Conservation (phyloP, 2,113 vertebrate genomes). For the Crotalus tigris region DNA sequence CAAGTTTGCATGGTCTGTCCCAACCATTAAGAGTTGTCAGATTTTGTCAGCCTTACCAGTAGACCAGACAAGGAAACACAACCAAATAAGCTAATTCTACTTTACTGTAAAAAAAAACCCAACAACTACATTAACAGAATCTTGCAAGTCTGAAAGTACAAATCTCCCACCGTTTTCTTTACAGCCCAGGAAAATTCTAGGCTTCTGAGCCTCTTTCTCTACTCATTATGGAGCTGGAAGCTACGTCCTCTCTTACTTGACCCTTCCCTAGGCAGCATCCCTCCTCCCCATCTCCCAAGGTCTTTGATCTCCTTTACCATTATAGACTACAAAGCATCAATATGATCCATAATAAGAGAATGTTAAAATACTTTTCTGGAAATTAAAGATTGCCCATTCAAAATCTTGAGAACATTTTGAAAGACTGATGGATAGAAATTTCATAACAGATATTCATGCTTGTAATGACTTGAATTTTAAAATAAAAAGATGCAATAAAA, state of each 20-base stretch:
- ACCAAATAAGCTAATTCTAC: background rate
- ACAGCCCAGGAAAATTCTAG: background rate
- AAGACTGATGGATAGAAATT: background rate
- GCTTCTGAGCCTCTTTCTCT: background rate
- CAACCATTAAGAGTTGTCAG: background rate
- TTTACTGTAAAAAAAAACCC: background rate
- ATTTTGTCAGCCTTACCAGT: background rate
- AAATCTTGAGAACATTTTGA: slow-evolving; percentile 27
- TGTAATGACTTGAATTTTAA: background rate
- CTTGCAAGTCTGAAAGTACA: background rate
- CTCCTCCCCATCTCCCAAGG: background rate
- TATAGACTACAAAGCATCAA: background rate
- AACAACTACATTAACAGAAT: background rate
- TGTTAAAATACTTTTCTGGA: slow-evolving; percentile 13
- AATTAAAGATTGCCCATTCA: background rate
- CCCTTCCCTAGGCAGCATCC: background rate
- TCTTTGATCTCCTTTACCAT: background rate
- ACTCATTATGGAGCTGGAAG: background rate
- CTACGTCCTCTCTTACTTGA: background rate
- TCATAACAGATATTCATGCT: background rate
- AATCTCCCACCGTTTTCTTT: background rate
- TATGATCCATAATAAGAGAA: background rate
- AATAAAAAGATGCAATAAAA: background rate
- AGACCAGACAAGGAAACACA: background rate
- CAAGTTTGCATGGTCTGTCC: background rate